Percentiles rank a stretch among this genome's conserved stretches.
These are phyloP conservation scores for Diploptera punctata DNA, from an alignment of 2,888 invertebrate genomes.

Conservation along the genomic window DNA sequence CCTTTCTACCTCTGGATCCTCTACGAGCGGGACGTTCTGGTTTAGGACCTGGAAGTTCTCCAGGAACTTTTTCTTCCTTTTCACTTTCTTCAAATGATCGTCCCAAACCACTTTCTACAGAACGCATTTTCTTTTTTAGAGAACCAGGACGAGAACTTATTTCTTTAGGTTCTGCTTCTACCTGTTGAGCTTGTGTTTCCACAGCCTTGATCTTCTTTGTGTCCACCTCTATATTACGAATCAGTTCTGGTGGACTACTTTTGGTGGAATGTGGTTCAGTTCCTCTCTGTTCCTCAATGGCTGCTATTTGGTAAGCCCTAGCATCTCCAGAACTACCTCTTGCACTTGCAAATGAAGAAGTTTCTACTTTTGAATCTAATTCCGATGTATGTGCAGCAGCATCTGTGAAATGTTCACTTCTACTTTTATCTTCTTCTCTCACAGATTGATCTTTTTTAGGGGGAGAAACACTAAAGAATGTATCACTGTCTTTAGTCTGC, in stretches of 20 bases:
- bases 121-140: slow-evolving; percentile 29
- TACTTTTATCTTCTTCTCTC: slow-evolving; percentile 49
- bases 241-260: slow-evolving; percentile 26
- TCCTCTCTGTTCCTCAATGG: slow-evolving; percentile 32
- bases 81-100: slow-evolving; percentile 58
- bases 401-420: slow-evolving; percentile 50
- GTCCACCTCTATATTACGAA: slow-evolving; percentile 16
- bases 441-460: slow-evolving; percentile 42
- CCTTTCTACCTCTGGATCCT: slow-evolving; percentile 40
- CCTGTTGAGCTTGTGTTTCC: slow-evolving; percentile 43
- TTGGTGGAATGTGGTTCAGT: slow-evolving; percentile 13
- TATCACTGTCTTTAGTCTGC: slow-evolving; percentile 59
- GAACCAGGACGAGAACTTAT: slow-evolving; percentile 29
- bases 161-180: slow-evolving; percentile 51
- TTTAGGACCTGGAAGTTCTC: slow-evolving; percentile 51
- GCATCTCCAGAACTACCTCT: slow-evolving; percentile 39
- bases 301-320: slow-evolving; percentile 36
- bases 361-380: slow-evolving; percentile 21
- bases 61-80: slow-evolving; percentile 43
- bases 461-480: slow-evolving; percentile 48
- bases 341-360: slow-evolving; percentile 45
- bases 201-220: slow-evolving; percentile 37
- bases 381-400: slow-evolving; percentile 13
- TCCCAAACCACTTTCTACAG: slow-evolving; percentile 40
- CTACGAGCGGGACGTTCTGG: slow-evolving; percentile 42